phyloP scores from a whole-genome alignment of 2,888 invertebrate genomes.

The Notodonta dromedarius region DNA sequence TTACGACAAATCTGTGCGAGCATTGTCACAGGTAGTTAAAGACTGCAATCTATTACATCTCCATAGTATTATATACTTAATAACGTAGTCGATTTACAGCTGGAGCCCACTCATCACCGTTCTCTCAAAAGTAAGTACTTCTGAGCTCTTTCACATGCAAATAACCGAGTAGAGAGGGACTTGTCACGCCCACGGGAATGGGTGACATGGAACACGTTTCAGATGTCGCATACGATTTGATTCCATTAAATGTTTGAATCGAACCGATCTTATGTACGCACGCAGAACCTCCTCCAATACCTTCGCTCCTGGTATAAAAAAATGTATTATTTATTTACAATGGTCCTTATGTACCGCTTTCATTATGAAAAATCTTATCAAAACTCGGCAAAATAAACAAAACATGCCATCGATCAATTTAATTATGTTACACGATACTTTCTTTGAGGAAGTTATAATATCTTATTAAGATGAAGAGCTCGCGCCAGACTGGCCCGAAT shows the following conservation, averaged over 20 bases:
- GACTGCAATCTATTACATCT: neutral
- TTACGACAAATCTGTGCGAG: no score
- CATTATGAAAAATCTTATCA: slow-evolving; percentile 13
- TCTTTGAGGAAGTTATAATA: slow-evolving; percentile 31
- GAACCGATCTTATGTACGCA: neutral
- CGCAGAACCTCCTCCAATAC: neutral
- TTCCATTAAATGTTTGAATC: slow-evolving; percentile 52
- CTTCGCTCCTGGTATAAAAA: no score
- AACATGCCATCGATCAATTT: slow-evolving; percentile 41
- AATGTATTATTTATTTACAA: neutral
- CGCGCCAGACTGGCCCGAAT: slow-evolving; percentile 5
- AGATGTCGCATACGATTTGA: slow-evolving; percentile 71
- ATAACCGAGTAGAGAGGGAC: slow-evolving; percentile 41
- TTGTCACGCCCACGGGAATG: slow-evolving; percentile 39
- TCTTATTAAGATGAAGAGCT: slow-evolving; percentile 26
- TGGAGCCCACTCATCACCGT: slow-evolving; percentile 43
- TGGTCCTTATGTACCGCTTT: neutral
- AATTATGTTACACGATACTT: slow-evolving; percentile 40
- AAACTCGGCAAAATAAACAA: slow-evolving; percentile 16
- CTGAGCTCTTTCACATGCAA: slow-evolving; percentile 71
- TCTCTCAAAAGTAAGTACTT: slow-evolving; percentile 46
- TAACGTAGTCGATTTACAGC: slow-evolving; percentile 51
- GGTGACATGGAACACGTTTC: slow-evolving; percentile 69
- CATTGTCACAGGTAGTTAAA: neutral
- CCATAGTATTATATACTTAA: neutral